Percentiles rank a stretch among this genome's conserved stretches.
These are phyloP conservation scores for Morinoia aosen DNA, from an alignment of 2,888 invertebrate genomes.

Conservation along the genomic window DNA sequence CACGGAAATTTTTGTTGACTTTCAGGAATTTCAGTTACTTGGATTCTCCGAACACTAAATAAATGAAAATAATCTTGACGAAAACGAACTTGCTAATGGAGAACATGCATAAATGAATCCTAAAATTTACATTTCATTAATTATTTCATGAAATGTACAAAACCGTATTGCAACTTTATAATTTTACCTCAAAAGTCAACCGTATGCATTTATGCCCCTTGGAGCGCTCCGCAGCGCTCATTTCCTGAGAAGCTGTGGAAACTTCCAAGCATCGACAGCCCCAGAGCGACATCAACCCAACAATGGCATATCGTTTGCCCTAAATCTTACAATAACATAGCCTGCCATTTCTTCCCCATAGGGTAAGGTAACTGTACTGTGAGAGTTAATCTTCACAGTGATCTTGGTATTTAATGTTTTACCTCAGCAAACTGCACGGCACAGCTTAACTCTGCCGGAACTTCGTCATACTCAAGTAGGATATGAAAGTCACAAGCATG, in stretches of 20 bases:
- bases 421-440: too few species aligned
- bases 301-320: not conserved
- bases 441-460: too few species aligned
- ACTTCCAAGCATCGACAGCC: not conserved
- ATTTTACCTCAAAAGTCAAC: not conserved
- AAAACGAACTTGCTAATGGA: not conserved
- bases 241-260: not conserved
- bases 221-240: not conserved
- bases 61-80: not conserved
- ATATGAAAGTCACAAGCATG: too few species aligned
- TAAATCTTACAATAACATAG: not conserved
- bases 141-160: not conserved
- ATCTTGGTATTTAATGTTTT: too few species aligned
- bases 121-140: not conserved
- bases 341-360: not conserved
- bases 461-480: too few species aligned
- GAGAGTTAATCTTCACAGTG: not conserved
- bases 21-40: not conserved
- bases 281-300: not conserved
- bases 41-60: not conserved
- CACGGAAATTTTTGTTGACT: not conserved
- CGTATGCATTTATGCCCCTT: not conserved
- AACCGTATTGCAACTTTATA: not conserved
- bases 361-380: not conserved
- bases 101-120: not conserved